These are phyloP conservation scores for Australoheros scitulus DNA, from an alignment of 2,113 vertebrate genomes.

Conservation along the genomic window DNA sequence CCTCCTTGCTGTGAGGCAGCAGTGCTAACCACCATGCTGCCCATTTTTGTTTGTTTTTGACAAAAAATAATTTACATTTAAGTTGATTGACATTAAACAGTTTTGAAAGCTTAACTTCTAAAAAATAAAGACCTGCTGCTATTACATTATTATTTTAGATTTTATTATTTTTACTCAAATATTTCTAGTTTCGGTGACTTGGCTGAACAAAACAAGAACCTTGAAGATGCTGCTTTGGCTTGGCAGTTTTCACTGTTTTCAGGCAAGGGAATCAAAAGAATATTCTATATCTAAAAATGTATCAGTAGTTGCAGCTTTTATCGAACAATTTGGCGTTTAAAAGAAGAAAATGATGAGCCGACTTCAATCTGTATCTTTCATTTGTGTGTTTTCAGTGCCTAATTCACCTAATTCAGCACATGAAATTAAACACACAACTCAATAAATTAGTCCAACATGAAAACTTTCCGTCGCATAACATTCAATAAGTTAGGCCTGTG, in stretches of 20 bases:
- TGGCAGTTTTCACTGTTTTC: not conserved
- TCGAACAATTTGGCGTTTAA: not conserved
- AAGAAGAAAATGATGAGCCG: not conserved
- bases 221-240: no score
- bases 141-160: not conserved
- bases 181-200: not conserved
- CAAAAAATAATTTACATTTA: no score
- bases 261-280: not conserved
- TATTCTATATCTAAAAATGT: not conserved
- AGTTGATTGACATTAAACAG: not conserved
- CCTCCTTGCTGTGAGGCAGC: no score
- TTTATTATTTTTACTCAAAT: not conserved
- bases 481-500: not conserved
- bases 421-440: not conserved
- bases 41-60: no score
- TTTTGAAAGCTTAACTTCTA: not conserved
- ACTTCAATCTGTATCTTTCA: no score
- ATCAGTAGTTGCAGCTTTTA: not conserved
- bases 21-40: no score
- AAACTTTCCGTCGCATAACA: not conserved
- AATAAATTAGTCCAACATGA: not conserved
- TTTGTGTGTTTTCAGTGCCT: not conserved
- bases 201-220: no score
- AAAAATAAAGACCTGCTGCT: not conserved
- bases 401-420: not conserved